A percentile compares a stretch with the other conserved stretches of the same genome.
Conservation (phyloP, 2,797 vertebrate species). For the Octomys mimax region DNA sequence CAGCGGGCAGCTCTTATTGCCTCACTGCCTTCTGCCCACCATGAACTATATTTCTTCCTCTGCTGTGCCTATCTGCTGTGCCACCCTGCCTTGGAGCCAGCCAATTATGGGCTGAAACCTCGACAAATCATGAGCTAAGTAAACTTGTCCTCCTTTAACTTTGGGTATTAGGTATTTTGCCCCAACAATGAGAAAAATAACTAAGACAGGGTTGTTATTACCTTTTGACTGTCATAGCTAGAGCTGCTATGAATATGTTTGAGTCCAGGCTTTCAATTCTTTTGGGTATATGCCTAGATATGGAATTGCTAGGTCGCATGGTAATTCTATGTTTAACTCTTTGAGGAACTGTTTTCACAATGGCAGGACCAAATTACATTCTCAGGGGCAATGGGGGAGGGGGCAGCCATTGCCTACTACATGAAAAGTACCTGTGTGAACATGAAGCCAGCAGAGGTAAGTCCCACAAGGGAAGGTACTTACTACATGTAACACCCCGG, state of each 20-base stretch:
- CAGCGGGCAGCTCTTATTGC: too few species aligned
- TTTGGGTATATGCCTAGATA: not conserved
- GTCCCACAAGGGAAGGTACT: not conserved
- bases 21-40: not conserved
- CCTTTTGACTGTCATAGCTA: not conserved
- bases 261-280: not conserved
- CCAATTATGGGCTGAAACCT: not conserved
- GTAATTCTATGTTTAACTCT: not conserved
- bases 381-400: fast-evolving
- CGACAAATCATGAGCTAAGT: not conserved
- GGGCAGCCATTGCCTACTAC: not conserved
- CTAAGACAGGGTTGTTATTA: not conserved
- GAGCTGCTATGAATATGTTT: not conserved
- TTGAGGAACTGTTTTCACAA: not conserved
- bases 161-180: not conserved
- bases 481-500: not conserved
- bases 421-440: not conserved
- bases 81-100: not conserved
- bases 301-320: not conserved
- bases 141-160: not conserved
- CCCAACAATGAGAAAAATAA: not conserved
- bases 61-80: not conserved
- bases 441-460: not conserved
- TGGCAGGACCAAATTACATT: not conserved
- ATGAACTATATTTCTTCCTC: not conserved